Conservation (phyloP, 2,888 invertebrate genomes). For the Helicoverpa assulta region DNA sequence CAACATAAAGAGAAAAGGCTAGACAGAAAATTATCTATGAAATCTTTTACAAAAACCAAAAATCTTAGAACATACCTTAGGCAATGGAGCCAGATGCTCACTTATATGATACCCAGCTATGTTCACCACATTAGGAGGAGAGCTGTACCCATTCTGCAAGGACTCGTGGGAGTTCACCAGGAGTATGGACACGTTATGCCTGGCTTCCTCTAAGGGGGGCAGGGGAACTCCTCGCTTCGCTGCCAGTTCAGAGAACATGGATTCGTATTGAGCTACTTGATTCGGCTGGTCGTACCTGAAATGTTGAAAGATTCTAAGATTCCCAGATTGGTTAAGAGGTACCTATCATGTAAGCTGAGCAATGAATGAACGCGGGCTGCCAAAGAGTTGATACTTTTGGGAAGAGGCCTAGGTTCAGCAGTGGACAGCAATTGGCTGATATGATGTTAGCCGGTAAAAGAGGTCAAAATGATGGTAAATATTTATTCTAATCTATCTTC, state of each 20-base stretch:
- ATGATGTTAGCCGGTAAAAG: too few species aligned
- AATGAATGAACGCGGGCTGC: too few species aligned
- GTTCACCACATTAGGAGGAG: constrained; percentile 75
- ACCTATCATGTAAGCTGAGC: too few species aligned
- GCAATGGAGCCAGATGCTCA: constrained; percentile 68
- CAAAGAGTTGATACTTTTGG: too few species aligned
- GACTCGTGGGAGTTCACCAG: constrained; percentile 76
- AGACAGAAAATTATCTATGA: too few species aligned
- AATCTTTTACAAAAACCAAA: too few species aligned
- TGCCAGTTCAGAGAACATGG: constrained; percentile 67
- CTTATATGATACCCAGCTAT: constrained; percentile 78
- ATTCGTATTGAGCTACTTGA: constrained; percentile 58
- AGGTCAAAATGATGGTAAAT: too few species aligned
- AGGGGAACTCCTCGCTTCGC: constrained; percentile 66
- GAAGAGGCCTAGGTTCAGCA: too few species aligned
- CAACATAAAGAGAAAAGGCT: too few species aligned
- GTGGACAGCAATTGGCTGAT: too few species aligned
- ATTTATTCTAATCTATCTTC: too few species aligned
- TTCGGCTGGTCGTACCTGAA: constrained; percentile 59
- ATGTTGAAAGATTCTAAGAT: not conserved
- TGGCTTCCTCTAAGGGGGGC: constrained; percentile 64
- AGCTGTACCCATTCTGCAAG: constrained; percentile 61
- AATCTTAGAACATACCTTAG: constrained; percentile 68
- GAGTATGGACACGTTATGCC: constrained; percentile 71
- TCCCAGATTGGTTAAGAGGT: too few species aligned